Evolutionary conservation across 2,113 vertebrate species (phyloP).

Genomic region (Orientallactaga bullata): DNA sequence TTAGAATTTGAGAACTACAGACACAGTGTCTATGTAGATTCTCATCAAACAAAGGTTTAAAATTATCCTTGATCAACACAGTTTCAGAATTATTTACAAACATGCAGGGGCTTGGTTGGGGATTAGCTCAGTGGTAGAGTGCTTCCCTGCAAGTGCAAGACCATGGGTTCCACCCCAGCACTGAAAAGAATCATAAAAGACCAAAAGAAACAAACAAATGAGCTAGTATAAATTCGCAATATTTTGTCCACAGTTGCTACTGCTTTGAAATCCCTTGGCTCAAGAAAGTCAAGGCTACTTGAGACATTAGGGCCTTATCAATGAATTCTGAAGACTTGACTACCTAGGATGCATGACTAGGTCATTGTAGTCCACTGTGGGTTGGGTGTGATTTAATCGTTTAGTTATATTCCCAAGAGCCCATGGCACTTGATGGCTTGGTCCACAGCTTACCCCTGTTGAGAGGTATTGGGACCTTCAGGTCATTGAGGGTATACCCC

Average conservation of each 20-base stretch:
- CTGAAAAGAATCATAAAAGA: no score
- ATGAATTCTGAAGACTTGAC: conserved; percentile 39
- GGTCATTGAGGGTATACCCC: background rate
- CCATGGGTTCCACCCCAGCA: no score
- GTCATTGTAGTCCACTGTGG: background rate
- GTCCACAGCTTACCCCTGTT: background rate
- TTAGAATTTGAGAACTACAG: conserved; percentile 61
- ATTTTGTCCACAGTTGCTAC: conserved; percentile 43
- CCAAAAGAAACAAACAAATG: no score
- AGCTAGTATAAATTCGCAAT: background rate
- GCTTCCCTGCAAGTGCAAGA: no score
- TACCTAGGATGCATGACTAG: background rate
- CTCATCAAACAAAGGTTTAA: conserved; percentile 42
- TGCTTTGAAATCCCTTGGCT: conserved; percentile 52
- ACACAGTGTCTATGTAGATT: conserved; percentile 27
- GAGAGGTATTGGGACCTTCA: background rate
- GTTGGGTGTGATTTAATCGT: background rate
- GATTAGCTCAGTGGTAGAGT: no score
- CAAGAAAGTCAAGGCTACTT: conserved; percentile 23
- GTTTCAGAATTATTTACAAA: conserved; percentile 55
- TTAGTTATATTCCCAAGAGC: background rate
- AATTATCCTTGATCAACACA: conserved; percentile 46
- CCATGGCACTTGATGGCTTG: background rate
- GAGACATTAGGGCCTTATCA: background rate
- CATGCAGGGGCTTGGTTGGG: background rate